phyloP scores from a whole-genome alignment of 2,113 vertebrate genomes.

The Corydoras sp. region DNA sequence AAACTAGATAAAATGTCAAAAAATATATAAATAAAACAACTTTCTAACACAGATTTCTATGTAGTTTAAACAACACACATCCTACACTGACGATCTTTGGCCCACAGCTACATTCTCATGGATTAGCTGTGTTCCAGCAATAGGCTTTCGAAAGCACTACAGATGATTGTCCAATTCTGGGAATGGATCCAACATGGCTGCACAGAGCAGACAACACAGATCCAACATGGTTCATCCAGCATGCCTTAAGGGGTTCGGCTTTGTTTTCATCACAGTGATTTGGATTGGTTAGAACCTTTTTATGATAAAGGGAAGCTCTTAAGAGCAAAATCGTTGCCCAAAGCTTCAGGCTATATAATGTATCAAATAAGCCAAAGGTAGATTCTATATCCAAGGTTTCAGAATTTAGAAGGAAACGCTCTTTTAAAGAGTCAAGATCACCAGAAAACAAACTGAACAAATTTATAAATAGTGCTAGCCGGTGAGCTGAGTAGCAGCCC shows the following conservation, averaged over 20 bases:
- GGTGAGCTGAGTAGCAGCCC: too few relatives aligned
- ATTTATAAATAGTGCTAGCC: too few relatives aligned
- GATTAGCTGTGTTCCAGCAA: slow-evolving; percentile 8
- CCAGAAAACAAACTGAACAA: too few relatives aligned
- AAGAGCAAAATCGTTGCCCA: neutral
- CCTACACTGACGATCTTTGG: slow-evolving; percentile 4
- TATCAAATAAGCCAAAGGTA: too few relatives aligned
- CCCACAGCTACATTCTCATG: neutral
- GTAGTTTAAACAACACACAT: neutral
- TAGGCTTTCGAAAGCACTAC: neutral
- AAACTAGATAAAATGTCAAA: too few relatives aligned
- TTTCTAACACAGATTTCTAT: too few relatives aligned
- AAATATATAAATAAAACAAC: too few relatives aligned
- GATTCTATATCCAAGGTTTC: too few relatives aligned
- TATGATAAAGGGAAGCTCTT: neutral
- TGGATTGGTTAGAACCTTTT: neutral
- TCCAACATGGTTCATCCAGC: slow-evolving; percentile 3
- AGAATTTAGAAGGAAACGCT: too few relatives aligned
- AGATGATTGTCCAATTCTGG: slow-evolving; percentile 5
- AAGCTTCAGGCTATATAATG: too few relatives aligned
- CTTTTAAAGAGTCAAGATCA: too few relatives aligned
- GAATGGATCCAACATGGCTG: slow-evolving; percentile 11
- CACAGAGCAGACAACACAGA: neutral
- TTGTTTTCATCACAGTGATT: neutral
- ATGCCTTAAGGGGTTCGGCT: slow-evolving; percentile 4